Evolutionary conservation across 2,888 invertebrate genomes (phyloP).

Genomic region (Cyclophora albipunctata): DNA sequence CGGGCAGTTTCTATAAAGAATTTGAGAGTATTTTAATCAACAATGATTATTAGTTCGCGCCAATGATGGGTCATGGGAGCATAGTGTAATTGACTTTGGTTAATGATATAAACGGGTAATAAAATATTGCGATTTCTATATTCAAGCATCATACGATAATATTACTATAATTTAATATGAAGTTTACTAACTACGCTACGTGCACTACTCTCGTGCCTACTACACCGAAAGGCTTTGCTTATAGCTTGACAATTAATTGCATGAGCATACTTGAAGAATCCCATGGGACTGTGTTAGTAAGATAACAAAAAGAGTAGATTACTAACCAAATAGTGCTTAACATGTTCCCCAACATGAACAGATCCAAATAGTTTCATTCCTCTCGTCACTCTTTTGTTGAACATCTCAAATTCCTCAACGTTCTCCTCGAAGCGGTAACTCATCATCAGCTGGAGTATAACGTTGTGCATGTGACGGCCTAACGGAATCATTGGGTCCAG

Average conservation of each 20-base stretch:
- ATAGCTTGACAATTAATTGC: too few relatives aligned
- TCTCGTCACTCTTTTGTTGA: constrained; percentile 85
- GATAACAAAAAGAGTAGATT: background rate
- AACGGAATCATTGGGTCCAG: constrained; percentile 80
- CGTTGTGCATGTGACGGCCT: constrained; percentile 86
- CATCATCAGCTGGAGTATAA: constrained; percentile 90
- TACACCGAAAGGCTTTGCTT: too few relatives aligned
- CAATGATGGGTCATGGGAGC: too few relatives aligned
- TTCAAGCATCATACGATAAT: too few relatives aligned
- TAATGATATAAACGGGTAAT: too few relatives aligned
- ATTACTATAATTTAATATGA: too few relatives aligned
- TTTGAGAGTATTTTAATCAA: background rate
- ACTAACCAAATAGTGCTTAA: constrained; percentile 78
- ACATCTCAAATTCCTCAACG: constrained; percentile 80
- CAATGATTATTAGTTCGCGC: too few relatives aligned
- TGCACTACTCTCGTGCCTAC: too few relatives aligned
- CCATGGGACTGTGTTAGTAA: background rate
- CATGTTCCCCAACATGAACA: constrained; percentile 82
- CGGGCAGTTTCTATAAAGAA: constrained; percentile 31
- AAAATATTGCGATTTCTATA: too few relatives aligned
- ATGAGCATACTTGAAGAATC: constrained; percentile 2
- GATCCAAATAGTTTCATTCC: constrained; percentile 87
- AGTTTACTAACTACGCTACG: too few relatives aligned
- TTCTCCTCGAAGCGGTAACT: constrained; percentile 83
- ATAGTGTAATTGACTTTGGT: too few relatives aligned